Conservation (phyloP, 2,113 vertebrate genomes). For the Rhizomys pruinosus region DNA sequence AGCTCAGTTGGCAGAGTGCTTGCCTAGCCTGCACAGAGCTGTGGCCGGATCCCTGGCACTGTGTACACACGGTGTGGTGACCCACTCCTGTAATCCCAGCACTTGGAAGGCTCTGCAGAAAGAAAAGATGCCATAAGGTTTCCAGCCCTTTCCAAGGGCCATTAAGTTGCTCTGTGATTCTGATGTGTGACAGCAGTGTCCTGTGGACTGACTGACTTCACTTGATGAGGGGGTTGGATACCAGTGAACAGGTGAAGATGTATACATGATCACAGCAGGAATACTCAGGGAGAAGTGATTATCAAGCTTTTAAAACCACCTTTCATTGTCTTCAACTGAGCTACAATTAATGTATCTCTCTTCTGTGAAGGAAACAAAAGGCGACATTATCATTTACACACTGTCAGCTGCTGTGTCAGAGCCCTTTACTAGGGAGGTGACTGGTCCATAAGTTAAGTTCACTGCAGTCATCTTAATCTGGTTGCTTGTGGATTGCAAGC, state of each 20-base stretch:
- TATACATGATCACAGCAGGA: constrained; percentile 61
- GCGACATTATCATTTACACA: constrained; percentile 63
- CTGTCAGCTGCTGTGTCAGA: too few relatives aligned
- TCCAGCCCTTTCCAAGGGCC: not conserved
- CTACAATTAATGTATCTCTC: constrained; percentile 69
- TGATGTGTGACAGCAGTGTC: not conserved
- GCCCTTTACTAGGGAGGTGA: not conserved
- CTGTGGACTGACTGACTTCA: not conserved
- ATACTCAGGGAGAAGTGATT: constrained; percentile 65
- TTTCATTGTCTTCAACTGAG: constrained; percentile 57
- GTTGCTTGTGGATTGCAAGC: not conserved
- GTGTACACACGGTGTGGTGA: not conserved
- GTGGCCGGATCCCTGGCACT: not conserved
- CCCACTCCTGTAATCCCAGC: not conserved
- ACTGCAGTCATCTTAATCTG: not conserved
- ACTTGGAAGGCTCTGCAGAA: not conserved
- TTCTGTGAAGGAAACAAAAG: constrained; percentile 68
- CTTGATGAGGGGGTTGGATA: not conserved
- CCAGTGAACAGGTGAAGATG: constrained; percentile 7
- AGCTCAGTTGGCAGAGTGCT: not conserved
- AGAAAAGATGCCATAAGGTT: not conserved
- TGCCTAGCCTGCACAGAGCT: too few relatives aligned
- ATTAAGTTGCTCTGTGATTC: not conserved
- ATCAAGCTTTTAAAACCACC: constrained; percentile 71
- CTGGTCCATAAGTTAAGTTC: constrained; percentile 38